Base-by-base conservation (phyloP, 2,113 vertebrate species). In the Cottus gobio region DNA sequence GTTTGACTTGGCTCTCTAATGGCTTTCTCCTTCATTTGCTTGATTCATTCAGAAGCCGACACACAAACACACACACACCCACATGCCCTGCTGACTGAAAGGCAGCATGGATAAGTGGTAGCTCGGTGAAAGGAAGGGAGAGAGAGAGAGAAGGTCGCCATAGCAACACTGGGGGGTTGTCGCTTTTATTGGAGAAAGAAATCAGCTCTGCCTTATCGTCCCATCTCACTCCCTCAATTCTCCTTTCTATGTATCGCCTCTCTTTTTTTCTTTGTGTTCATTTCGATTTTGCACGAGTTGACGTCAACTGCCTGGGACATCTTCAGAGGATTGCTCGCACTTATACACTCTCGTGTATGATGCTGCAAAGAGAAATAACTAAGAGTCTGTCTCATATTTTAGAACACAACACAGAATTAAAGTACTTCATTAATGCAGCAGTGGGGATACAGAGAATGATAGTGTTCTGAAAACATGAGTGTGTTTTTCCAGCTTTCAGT, bases 71-170 rank as follows among this genome's bases (percentile, higher is more conserved):
- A 75, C 83, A 80, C 87, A 91, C 86, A 85, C 85, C 82, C 89
- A 91, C 86, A 84, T 84, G 88, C 85, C 83, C 89, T 71, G 89
- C 86, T 85, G 87, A 90, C 88, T 90, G 89, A 94, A 91, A 91
- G 88, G 85, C 88, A 87, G 86, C 86, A 84, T 86, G 88, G 90
- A 91, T 92, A 92, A 94, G 91, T 92, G 93, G 84, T 85, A 88
- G 91, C 81, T 86, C 13, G 28, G 81, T 87, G 90, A 93, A 90
- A 90, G 80, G 87, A 89, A 88, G 80, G 63, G 73, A 72, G 82
- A 82, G 73, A 72, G 82, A 82, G 84, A 85, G 89, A 89, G 79
- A 67, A 83, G 87, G 90, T 94, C 61, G 75, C 88, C 92, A 94
- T 94, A 79, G 93, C 92, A 94, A 94, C 92, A 90, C 73, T 69